Base-by-base conservation (phyloP, 1,140 invertebrate genomes). In the Heliconius congener region DNA sequence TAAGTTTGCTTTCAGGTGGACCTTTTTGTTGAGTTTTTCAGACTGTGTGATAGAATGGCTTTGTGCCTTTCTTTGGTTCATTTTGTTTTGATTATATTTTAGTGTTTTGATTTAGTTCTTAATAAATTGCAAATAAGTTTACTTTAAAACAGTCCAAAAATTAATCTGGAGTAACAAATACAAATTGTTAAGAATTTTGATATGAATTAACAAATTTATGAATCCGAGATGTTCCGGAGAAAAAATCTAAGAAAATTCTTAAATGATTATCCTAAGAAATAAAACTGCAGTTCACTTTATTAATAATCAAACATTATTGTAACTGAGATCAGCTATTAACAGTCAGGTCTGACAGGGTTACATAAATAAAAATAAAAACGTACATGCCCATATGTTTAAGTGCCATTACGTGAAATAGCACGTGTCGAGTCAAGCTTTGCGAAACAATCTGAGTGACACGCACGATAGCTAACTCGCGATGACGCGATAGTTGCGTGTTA, bases 401-500 rank as follows among this genome's bases (percentile, higher is more conserved):
- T 66, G 3, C n/a, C n/a, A 66, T 27, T 66, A 66, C 60, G 8
- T 52, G 50, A 52, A 52, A 52, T 66, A 66, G 27, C 27, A 66
- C 60, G 23, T 66, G 60, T 46, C 75, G n/a, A 71, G 27, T 46
- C 75, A 2, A 71, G 34, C 13, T 76, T 77, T 72, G 70, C 46
- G 76, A 70, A 77, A 77, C 70, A 60, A 27, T 27, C 72, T 55
- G 71, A 71, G 34, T 71, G 76, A 77, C 75, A 71, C 46, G 42
- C 76, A 77, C 70, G 42, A 75, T 75, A 1, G 42, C 57, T 71
- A 70, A 77, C 70, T n/a, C 46, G 70, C 46, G 42, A n/a, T 77
- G 76, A 77, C 46, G 30, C 8, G 70, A 76, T 46, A 50, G 60
- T 66, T 23, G 70, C 66, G 76, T 71, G 75, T 77, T 70, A 77